Evolutionary conservation across 2,113 vertebrate genomes (phyloP).

Genomic region (Cryptomyrus ogoouensis): DNA sequence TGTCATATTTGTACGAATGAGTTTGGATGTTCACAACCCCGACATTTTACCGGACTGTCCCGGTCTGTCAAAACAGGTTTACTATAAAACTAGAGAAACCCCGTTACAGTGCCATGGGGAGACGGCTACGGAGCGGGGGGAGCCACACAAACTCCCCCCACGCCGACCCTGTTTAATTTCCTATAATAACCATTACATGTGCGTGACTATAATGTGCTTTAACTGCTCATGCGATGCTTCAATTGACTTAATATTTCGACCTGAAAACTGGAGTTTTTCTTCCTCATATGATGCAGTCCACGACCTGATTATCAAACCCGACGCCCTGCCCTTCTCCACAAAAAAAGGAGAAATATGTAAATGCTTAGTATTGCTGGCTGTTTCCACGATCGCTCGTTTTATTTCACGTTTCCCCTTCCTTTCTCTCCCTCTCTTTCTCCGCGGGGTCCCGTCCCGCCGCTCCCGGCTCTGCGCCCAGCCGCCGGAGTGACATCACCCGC

Average conservation of each 20-base stretch:
- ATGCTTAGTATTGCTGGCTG: not conserved
- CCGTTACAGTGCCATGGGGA: not conserved
- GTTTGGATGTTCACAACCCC: not conserved
- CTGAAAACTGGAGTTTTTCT: not conserved
- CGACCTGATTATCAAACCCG: not conserved
- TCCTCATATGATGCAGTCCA: not conserved
- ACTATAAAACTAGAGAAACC: not conserved
- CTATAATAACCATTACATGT: not conserved
- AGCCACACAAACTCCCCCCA: not conserved
- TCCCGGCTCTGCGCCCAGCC: conserved; percentile 1
- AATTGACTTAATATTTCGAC: not conserved
- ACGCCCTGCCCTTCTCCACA: not conserved
- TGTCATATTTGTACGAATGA: not conserved
- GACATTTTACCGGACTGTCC: not conserved
- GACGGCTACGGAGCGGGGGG: no score
- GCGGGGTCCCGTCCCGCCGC: not conserved
- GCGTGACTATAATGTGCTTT: not conserved
- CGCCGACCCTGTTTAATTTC: not conserved
- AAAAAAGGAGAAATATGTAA: not conserved
- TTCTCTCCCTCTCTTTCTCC: not conserved
- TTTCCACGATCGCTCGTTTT: not conserved
- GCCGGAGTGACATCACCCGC: conserved; percentile 36
- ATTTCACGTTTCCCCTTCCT: not conserved
- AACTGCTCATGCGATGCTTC: not conserved
- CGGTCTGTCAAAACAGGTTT: not conserved